Conservation (phyloP, 2,797 vertebrate genomes). For the Decapterus maruadsi region DNA sequence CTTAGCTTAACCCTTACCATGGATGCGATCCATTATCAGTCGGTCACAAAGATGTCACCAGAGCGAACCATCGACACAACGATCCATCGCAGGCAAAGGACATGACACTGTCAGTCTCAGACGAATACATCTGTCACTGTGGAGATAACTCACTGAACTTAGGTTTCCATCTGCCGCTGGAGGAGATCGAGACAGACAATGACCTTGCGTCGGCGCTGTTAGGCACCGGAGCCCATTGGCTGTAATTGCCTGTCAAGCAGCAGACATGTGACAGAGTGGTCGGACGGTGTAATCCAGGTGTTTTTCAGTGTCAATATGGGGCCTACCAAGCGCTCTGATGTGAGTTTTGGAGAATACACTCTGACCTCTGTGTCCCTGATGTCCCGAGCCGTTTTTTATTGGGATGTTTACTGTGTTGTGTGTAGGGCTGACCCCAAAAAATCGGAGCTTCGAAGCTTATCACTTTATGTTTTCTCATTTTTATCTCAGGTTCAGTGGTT, state of each 20-base stretch:
- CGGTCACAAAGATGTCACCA: slow-evolving; percentile 43
- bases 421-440: too few relatives aligned
- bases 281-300: slow-evolving; percentile 64
- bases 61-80: slow-evolving; percentile 34
- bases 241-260: slow-evolving; percentile 80
- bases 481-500: too few relatives aligned
- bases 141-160: slow-evolving; percentile 64
- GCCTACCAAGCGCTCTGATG: slow-evolving; percentile 30
- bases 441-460: too few relatives aligned
- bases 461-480: too few relatives aligned
- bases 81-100: slow-evolving; percentile 60
- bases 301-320: slow-evolving; percentile 61
- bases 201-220: slow-evolving; percentile 70
- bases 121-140: slow-evolving; percentile 58
- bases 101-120: slow-evolving; percentile 59
- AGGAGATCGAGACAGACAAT: slow-evolving; percentile 45
- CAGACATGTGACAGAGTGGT: slow-evolving; percentile 67
- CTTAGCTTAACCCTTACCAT: slow-evolving; percentile 22
- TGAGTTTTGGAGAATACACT: slow-evolving; percentile 36
- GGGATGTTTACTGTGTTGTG: slow-evolving; percentile 12
- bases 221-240: slow-evolving; percentile 57
- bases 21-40: slow-evolving; percentile 37
- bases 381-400: slow-evolving; percentile 10
- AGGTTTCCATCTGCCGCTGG: slow-evolving; percentile 35
- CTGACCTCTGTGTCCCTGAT: slow-evolving; percentile 45